Evolutionary conservation across 1,140 invertebrate species (phyloP).

Genomic region (Apis mellifera): Amel_HAv3.1 CM009931.2:24879001-24879500

Average conservation of each 20-base stretch:
- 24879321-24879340: constrained; percentile 14
- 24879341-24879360: constrained; percentile 7
- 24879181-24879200: not conserved
- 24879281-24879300: constrained; percentile 29
- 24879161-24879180: too few relatives aligned
- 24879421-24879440: too few relatives aligned
- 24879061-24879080: too few relatives aligned
- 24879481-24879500: not conserved
- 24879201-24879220: not conserved
- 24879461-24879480: not conserved
- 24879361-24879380: not conserved
- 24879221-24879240: not conserved
- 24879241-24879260: not conserved
- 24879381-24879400: not conserved
- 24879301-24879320: not conserved
- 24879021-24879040: too few relatives aligned
- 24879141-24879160: not conserved
- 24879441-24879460: constrained; percentile 18
- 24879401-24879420: too few relatives aligned
- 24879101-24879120: too few relatives aligned
- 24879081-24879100: too few relatives aligned
- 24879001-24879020: too few relatives aligned
- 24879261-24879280: constrained; percentile 15
- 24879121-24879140: not conserved
- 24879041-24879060: too few relatives aligned